Evolutionary conservation across 2,113 vertebrate genomes (phyloP), one percentile per base, ranked within the genome.

Genomic region (Chloropsis hardwickii): DNA sequence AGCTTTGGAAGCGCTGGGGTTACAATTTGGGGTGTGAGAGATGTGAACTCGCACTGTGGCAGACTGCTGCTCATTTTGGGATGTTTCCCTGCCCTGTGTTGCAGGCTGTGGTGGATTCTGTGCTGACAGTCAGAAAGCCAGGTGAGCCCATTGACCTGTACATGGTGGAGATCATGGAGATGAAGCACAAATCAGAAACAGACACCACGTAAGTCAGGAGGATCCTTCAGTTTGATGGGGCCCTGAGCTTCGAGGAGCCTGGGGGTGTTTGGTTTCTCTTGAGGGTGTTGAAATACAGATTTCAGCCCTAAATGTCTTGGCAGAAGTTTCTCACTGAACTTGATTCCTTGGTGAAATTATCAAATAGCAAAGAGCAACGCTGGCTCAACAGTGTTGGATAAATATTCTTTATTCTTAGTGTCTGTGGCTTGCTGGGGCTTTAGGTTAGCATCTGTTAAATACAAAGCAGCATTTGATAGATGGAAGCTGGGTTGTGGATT

Each of bases 101-200:
- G 5, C 85, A 99, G 99, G 99, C 99, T 88, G 99, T 99, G 10
- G 99, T 99, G 20, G 99, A 99, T 89, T 99, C 99, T 76, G 98
- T 99, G 71, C 91, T 99, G 94, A 98, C 99, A 35, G 98, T 99
- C 71, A 97, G 97, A 54, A 99, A 98, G 91, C 98, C 98, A 48
- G 98, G 98, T 40, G 99, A 99, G 85, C 98, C 99, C 65, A 99
- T 99, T 50, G 99, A 99, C 91, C 98, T 99, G 57, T 99, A 98
- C 97, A 99, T 99, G 99, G 98, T 99, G 90, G 99, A 99, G 90
- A 99, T 99, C 54, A 99, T 99, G 99, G 99, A 99, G 96, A 99
- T 99, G 99, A 99, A 98, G 76, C 99, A 99, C 95, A 99, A 99
- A 97, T 99, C 99, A 1, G 99, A 99, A 94, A 99, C 99, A 5